phyloP scores from a whole-genome alignment of 1,140 invertebrate genomes.

The Atopsyche davidsoni region DNA sequence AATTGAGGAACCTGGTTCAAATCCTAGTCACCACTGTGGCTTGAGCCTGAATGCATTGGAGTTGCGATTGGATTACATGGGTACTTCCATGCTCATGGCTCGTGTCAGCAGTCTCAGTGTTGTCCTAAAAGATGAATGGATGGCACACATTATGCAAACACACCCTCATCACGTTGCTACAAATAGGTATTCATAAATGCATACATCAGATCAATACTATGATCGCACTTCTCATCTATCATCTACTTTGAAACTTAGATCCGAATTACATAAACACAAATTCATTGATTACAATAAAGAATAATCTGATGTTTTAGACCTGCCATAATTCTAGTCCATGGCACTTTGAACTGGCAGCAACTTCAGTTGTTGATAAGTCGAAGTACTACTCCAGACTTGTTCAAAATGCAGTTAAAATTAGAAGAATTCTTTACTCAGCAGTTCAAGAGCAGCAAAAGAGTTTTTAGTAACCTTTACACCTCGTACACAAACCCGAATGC shows the following conservation, averaged over 20 bases:
- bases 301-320: slow-evolving; percentile 52
- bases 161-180: slow-evolving; percentile 26
- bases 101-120: slow-evolving; percentile 78
- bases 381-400: slow-evolving; percentile 90
- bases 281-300: slow-evolving; percentile 1
- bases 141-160: slow-evolving; percentile 27
- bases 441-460: slow-evolving; percentile 87
- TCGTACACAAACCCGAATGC: slow-evolving; percentile 33
- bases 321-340: slow-evolving; percentile 88
- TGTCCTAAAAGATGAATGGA: slow-evolving; percentile 79
- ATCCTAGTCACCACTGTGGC: slow-evolving; percentile 85
- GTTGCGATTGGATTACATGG: slow-evolving; percentile 92
- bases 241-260: background rate
- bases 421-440: slow-evolving; percentile 96
- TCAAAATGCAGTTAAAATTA: slow-evolving; percentile 94
- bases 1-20: slow-evolving; percentile 79
- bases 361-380: slow-evolving; percentile 93
- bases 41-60: slow-evolving; percentile 80
- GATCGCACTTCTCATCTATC: background rate
- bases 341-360: slow-evolving; percentile 90
- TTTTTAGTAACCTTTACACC: slow-evolving; percentile 71
- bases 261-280: background rate
- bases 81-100: slow-evolving; percentile 86
- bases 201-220: background rate
- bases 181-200: slow-evolving; percentile 17